Evolutionary conservation across 2,113 vertebrate genomes (phyloP).

Genomic region (Urocolius indicus): DNA sequence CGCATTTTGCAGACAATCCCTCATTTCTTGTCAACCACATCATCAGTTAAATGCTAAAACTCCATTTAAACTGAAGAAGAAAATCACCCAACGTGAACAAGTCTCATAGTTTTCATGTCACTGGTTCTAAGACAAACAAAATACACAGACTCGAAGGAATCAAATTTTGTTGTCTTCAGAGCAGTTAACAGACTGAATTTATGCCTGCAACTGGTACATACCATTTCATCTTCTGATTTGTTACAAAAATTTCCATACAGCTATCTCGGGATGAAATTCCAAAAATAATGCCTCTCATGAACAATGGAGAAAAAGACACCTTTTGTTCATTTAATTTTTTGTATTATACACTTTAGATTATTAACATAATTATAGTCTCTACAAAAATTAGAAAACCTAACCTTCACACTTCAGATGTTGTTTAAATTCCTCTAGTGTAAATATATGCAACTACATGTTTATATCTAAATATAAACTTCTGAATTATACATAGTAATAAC

Average conservation of each 20-base stretch:
- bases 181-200: neutral
- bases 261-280: neutral
- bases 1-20: neutral
- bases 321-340: neutral
- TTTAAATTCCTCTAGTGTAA: neutral
- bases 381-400: neutral
- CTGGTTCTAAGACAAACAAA: neutral
- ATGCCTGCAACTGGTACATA: neutral
- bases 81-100: neutral
- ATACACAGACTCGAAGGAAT: neutral
- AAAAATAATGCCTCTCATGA: neutral
- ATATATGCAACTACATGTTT: neutral
- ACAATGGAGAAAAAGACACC: neutral
- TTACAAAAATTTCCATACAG: neutral
- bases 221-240: neutral
- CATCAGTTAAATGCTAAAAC: slow-evolving; percentile 10
- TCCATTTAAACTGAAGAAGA: neutral
- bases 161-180: neutral
- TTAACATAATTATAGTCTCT: neutral
- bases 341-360: neutral
- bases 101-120: neutral
- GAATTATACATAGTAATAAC: neutral
- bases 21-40: slow-evolving; percentile 13
- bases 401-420: neutral
- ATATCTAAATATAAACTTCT: neutral